Evolutionary conservation across 2,888 invertebrate species (phyloP), one percentile per base, ranked within the genome.

Genomic region (Seladonia tumulorum): DNA sequence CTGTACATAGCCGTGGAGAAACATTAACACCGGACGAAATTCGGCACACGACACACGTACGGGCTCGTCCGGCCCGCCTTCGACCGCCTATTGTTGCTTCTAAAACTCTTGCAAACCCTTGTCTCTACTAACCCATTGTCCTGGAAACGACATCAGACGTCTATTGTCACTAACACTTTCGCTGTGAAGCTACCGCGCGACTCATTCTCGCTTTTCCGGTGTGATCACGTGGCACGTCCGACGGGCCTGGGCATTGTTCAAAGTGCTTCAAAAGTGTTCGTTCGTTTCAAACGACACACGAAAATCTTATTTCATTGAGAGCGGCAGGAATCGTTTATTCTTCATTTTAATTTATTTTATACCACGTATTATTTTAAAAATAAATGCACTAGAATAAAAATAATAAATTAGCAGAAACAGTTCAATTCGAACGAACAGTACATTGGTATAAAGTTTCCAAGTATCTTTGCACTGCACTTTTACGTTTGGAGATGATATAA

Each of bases 51-150:
- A 66, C 66, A 81, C 76, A 68, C 76, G 71, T 75, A 60, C 78
- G 83, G 82, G 81, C 82, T 85, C 88, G 81, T 89, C 80, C 82
- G 83, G 88, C 84, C 88, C 90, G 83, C 84, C 86, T n/a, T 82
- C 85, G 85, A 87, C 82, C 87, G 79, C 78, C 83, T 90, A 85
- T 82, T 89, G 90, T 68, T 82, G 90, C 90, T 91, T 90, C 85
- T 90, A 82, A 88, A 90, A 91, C 91, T 90, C 81, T 88, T 88
- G 88, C 89, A 83, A 91, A 89, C 82, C 87, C 84, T 75, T 89
- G 85, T 89, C 83, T 87, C 83, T 85, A 91, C 90, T 91, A 91
- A 90, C 91, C 79, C 83, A 89, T 87, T 90, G 91, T 88, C 76
- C 87, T 86, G 79, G 66, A 53, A 73, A 73, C 73, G 73, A 60